Evolutionary conservation across 1,140 invertebrate genomes (phyloP).

Genomic region (Ooceraea biroi): DNA sequence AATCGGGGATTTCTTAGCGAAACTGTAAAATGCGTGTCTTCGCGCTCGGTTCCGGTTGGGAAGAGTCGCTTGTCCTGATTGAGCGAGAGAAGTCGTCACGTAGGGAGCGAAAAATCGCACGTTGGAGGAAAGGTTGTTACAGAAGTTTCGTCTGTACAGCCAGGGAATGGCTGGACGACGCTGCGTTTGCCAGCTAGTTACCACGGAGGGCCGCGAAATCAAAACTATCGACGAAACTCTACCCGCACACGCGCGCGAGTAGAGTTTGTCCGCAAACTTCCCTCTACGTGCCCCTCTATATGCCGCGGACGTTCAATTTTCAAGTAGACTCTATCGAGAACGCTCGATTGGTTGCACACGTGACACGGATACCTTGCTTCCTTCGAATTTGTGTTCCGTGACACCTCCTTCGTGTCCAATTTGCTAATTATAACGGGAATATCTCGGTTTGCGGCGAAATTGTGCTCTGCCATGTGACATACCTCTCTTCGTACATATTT

Average conservation of each 20-base stretch:
- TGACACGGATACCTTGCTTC: constrained; percentile 43
- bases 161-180: not conserved
- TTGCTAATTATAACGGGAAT: not conserved
- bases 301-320: constrained; percentile 31
- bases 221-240: constrained; percentile 69
- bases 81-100: not conserved
- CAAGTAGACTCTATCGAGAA: constrained; percentile 49
- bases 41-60: not conserved
- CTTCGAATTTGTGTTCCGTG: constrained; percentile 18
- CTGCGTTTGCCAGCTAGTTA: constrained; percentile 63
- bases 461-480: not conserved
- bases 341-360: constrained; percentile 49
- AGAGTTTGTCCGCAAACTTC: constrained; percentile 43
- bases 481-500: not conserved
- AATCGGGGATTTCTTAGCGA: not conserved
- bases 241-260: not conserved
- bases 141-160: constrained; percentile 39
- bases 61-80: not conserved
- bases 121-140: not conserved
- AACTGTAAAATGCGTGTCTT: not conserved
- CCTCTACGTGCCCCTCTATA: not conserved
- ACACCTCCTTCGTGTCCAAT: not conserved
- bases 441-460: not conserved
- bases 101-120: constrained; percentile 36
- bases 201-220: constrained; percentile 44